Base-by-base conservation (phyloP, 2,113 vertebrate species). In the Acrocephalus arundinaceus region DNA sequence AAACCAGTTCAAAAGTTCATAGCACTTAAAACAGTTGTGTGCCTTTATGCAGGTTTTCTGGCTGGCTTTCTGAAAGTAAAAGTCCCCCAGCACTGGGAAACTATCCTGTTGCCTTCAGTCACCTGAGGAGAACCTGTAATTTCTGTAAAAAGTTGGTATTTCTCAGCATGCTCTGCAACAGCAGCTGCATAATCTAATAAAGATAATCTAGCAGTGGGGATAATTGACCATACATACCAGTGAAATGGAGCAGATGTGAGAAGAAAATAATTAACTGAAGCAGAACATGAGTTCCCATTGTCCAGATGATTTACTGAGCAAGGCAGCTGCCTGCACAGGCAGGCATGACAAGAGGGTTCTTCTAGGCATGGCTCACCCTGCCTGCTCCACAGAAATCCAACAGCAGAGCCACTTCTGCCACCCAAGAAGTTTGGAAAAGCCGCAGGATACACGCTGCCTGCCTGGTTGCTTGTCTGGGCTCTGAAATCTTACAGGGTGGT, bases 251-350 rank as follows among this genome's bases (percentile, higher is more conserved):
- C 82, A 78, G 76, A 71, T 28, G 2, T 30, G 79, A 88, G 59
- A 71, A 91, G 74, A 93, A 95, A 93, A 95, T 95, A 93, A 96
- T 90, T 54, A 94, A 93, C 74, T 12, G 4, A 59, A 91, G 62
- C 81, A 75, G 54, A 61, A 46, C 66, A n/a, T 28, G 85, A 73
- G 62, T 93, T 91, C 58, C 45, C 6, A 8, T 96, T 91, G 91
- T 82, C 46, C 0, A 0, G 43, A 15, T 83, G 89, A 83, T 89
- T 87, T 85, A 49, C 51, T 68, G 46, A 62, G 68, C 54, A 39
- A 61, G 68, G 45, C 85, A 77, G 28, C 72, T 90, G 67, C 85
- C 72, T 58, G 51, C 8, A 5, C 43, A 63, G 37, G 9, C 6
- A 0, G 65, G 31, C 46, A 1, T 46, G 80, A 71, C 89, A 79